A percentile compares a stretch with the other conserved stretches of the same genome.
phyloP scores from a whole-genome alignment of 2,797 vertebrate genomes.

The Peromyscus melanophrys region DNA sequence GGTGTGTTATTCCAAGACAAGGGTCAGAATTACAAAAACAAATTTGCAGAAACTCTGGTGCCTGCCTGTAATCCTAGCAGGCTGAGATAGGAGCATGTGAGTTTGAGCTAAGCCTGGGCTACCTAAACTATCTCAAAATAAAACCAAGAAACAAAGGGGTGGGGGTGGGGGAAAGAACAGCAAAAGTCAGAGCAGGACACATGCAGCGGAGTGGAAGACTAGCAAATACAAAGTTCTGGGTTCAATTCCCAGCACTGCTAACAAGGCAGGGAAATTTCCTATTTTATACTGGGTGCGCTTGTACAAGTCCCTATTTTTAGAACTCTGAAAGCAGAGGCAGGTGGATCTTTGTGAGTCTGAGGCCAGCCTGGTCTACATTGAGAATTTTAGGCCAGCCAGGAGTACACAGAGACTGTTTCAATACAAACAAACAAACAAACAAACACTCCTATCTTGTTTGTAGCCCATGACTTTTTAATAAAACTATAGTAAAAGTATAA shows the following conservation, averaged over 20 bases:
- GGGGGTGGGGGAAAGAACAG: background rate
- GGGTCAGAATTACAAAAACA: conserved; percentile 4
- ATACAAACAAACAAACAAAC: background rate
- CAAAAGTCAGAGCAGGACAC: background rate
- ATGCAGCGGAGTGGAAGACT: background rate
- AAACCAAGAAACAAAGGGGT: background rate
- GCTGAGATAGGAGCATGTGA: background rate
- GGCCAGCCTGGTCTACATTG: background rate
- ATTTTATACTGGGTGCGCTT: background rate
- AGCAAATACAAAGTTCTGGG: background rate
- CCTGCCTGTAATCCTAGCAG: background rate
- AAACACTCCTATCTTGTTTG: background rate
- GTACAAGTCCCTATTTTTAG: background rate
- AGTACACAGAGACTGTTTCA: background rate
- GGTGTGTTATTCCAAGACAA: background rate
- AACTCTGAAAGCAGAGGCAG: background rate
- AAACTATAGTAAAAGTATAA: conserved; percentile 13
- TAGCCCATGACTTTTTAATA: background rate
- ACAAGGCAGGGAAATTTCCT: background rate
- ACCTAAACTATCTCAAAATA: background rate
- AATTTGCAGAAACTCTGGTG: background rate
- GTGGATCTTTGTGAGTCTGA: background rate
- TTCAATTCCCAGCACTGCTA: background rate
- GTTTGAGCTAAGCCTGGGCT: background rate
- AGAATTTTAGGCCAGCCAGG: background rate